Evolutionary conservation across 1,140 invertebrate genomes (phyloP), one percentile per base, ranked within the genome.

Genomic region (Scaptomyza montana): DNA sequence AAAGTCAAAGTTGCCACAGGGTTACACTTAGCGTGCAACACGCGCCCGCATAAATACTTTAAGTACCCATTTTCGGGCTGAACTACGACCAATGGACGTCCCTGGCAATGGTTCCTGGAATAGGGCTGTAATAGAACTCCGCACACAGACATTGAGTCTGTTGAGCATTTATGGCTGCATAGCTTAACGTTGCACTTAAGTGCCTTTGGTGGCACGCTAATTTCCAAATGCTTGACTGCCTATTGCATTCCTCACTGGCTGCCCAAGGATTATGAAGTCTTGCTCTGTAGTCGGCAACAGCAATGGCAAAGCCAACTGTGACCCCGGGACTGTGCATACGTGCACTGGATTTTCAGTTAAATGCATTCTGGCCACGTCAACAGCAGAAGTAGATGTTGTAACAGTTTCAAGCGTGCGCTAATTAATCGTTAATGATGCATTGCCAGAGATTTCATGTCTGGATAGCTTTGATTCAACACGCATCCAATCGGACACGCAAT

Each of bases 341-440:
- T 25, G 47, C n/a, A 12, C 6, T 71, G 65, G 33, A 49, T 59
- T 64, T 53, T 45, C 78, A 73, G 64, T 53, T 55, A 12, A 66
- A 50, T 72, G 28, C 51, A 57, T 70, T 30, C 60, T 7, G 46
- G 21, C 30, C 50, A 63, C 33, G 64, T 56, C 63, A 60, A 30
- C 57, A 19, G 28, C 33, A 47, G 25, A 21, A 46, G 55, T 16
- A 47, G 12, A 25, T 41, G 12, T 25, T 16, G n/a, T 16, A 69
- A 69, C 78, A 62, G 70, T 65, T 70, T 45, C 25, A 53, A 57
- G 57, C 67, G 56, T 54, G 57, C 66, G 49, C 76, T 87, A 87
- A 89, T 87, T 87, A 87, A 65, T 77, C 73, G 79, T 77, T 82
- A 89, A 89, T 89, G 84, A 87, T 87, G 82, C 76, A 79, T 77